Conservation (phyloP, 2,797 vertebrate genomes). For the Antrozous pallidus region DNA sequence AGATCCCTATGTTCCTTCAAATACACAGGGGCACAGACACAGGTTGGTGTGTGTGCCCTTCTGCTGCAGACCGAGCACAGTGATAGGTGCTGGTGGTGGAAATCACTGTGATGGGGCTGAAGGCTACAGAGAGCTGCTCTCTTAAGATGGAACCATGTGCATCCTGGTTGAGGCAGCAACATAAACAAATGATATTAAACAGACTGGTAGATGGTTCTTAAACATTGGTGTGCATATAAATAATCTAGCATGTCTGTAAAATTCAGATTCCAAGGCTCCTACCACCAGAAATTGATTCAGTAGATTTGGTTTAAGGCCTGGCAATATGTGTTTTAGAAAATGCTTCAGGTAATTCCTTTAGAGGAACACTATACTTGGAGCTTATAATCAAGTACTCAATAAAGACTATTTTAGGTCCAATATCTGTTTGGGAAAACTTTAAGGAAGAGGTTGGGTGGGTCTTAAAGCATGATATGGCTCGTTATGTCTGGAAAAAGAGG, state of each 20-base stretch:
- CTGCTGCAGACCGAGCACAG: neutral
- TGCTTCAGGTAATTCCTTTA: neutral
- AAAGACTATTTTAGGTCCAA: neutral
- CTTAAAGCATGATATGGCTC: neutral
- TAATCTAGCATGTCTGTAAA: neutral
- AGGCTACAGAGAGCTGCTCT: neutral
- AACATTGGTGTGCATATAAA: neutral
- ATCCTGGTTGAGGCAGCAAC: neutral
- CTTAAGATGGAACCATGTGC: neutral
- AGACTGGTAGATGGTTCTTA: neutral
- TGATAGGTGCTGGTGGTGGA: neutral
- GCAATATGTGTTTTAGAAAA: neutral
- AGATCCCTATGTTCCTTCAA: neutral
- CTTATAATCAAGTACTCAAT: neutral
- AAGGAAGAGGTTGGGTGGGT: neutral
- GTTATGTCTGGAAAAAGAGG: neutral
- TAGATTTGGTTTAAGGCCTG: neutral
- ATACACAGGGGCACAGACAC: neutral
- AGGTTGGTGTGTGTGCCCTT: neutral
- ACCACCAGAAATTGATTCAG: neutral
- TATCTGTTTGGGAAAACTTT: neutral
- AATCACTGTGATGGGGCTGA: neutral
- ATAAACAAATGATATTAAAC: neutral
- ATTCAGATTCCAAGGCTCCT: neutral
- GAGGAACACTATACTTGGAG: neutral